These are phyloP conservation scores for Montipora sp. DNA, from an alignment of 64 coral and sea anemone species.

Conservation along the genomic window DNA sequence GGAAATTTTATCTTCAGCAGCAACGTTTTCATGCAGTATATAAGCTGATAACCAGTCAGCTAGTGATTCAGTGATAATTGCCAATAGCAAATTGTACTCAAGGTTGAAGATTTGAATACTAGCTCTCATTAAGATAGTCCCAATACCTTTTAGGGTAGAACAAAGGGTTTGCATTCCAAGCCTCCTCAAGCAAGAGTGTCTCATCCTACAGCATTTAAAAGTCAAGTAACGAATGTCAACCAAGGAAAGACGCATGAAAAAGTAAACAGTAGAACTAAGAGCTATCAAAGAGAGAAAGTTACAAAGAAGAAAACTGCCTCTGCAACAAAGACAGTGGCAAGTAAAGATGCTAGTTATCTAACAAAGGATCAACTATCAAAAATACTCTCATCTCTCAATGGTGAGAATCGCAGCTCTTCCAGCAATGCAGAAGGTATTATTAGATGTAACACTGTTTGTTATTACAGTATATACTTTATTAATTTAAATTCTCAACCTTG, in stretches of 20 bases:
- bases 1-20: no score
- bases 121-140: neutral
- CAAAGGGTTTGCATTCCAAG: constrained; percentile 6
- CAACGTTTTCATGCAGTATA: no score
- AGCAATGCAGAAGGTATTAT: neutral
- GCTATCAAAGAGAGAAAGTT: neutral
- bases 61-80: no score
- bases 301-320: neutral
- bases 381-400: constrained; percentile 12
- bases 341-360: constrained; percentile 11
- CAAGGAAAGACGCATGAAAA: neutral
- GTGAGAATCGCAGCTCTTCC: neutral
- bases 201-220: neutral
- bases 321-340: neutral
- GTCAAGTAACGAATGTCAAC: neutral
- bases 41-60: no score
- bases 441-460: no score
- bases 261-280: neutral
- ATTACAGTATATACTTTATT: no score
- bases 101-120: neutral
- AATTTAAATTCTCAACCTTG: no score
- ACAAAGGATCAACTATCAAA: constrained; percentile 31
- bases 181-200: neutral
- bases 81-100: no score
- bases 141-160: constrained; percentile 17